Evolutionary conservation across 2,797 vertebrate species (phyloP).

Genomic region (Chloroceryle inda): DNA sequence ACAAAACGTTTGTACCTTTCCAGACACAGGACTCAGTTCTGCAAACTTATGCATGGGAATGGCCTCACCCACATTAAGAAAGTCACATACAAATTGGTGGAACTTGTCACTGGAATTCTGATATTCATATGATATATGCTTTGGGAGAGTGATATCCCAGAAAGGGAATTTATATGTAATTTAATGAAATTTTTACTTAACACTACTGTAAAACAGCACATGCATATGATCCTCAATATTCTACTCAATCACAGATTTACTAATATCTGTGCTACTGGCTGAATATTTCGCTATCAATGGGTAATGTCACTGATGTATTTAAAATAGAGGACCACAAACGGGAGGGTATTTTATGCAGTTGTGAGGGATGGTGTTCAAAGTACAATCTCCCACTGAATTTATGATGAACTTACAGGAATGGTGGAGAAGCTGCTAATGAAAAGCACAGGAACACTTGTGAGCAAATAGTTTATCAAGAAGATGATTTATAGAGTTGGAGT

Average conservation of each 20-base stretch:
- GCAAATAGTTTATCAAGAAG: not conserved
- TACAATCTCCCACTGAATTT: not conserved
- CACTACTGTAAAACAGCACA: not conserved
- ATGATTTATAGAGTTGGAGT: not conserved
- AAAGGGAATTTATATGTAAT: not conserved
- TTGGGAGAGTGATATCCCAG: not conserved
- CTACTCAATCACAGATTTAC: not conserved
- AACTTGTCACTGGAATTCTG: not conserved
- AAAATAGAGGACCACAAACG: not conserved
- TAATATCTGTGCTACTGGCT: not conserved
- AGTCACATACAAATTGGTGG: not conserved
- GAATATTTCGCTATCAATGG: not conserved
- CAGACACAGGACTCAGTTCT: not conserved
- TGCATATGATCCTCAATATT: not conserved
- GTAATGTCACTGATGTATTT: rapidly evolving
- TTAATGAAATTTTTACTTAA: not conserved
- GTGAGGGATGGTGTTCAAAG: not conserved
- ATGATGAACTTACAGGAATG: not conserved
- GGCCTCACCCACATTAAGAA: not conserved
- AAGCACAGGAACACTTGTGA: not conserved
- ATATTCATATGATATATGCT: not conserved
- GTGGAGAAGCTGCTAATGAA: not conserved
- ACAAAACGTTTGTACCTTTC: slow-evolving; percentile 24
- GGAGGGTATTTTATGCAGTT: not conserved
- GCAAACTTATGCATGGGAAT: not conserved